Evolutionary conservation across 2,888 invertebrate genomes (phyloP).

Genomic region (Tromatobia lineatoria): DNA sequence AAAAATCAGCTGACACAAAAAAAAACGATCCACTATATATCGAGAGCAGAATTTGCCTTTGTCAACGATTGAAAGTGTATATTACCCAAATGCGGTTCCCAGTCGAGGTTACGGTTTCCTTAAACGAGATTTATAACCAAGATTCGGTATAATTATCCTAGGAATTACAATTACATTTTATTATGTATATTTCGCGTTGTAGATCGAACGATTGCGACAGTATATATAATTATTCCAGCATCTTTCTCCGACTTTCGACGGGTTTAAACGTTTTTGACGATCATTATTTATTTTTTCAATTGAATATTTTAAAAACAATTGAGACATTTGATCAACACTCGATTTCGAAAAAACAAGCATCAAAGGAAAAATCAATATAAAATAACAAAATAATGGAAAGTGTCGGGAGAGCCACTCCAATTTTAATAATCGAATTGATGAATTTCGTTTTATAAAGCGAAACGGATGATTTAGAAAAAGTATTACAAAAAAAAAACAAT

Average conservation of each 20-base stretch:
- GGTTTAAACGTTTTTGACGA: not conserved
- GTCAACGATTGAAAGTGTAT: slow-evolving; percentile 65
- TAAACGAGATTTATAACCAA: slow-evolving; percentile 30
- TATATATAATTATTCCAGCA: slow-evolving; percentile 37
- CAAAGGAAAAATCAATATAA: slow-evolving; percentile 30
- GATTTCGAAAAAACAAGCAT: slow-evolving; percentile 48
- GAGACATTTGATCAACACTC: slow-evolving; percentile 57
- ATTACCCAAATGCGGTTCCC: slow-evolving; percentile 50
- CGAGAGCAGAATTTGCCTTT: slow-evolving; percentile 63
- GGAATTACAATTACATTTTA: slow-evolving; percentile 39
- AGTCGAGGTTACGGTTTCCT: slow-evolving; percentile 42
- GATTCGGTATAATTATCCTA: slow-evolving; percentile 45
- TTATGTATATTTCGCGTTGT: slow-evolving; percentile 38
- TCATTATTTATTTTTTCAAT: slow-evolving; percentile 27
- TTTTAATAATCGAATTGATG: slow-evolving; percentile 46
- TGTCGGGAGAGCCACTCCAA: slow-evolving; percentile 54
- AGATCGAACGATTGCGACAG: slow-evolving; percentile 38
- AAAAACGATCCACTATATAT: slow-evolving; percentile 42
- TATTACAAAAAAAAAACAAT: slow-evolving; percentile 39
- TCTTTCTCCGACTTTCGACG: slow-evolving; percentile 24
- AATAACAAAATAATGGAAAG: slow-evolving; percentile 37
- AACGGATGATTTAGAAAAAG: slow-evolving; percentile 48
- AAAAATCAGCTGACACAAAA: slow-evolving; percentile 48
- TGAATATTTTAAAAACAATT: slow-evolving; percentile 42
- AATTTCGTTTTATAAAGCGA: slow-evolving; percentile 47